Evolutionary conservation across 2,113 vertebrate genomes (phyloP).

Genomic region (Delphinus delphis): DNA sequence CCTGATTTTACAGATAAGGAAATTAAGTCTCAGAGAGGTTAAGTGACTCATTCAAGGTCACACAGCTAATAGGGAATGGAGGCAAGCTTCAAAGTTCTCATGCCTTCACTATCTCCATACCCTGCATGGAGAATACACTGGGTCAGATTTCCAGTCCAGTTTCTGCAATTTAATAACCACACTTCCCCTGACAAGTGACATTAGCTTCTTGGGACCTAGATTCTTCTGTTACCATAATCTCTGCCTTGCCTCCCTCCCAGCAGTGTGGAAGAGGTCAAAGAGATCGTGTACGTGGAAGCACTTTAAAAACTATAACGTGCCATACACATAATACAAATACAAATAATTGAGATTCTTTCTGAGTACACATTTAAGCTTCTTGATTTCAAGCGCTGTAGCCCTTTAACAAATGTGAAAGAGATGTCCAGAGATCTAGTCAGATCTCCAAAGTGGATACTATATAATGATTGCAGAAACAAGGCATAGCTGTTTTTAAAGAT

Average conservation of each 20-base stretch:
- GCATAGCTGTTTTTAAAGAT: constrained; percentile 5
- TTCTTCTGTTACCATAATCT: background rate
- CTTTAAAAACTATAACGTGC: background rate
- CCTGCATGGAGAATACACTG: background rate
- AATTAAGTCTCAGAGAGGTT: background rate
- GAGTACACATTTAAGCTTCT: background rate
- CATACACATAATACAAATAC: background rate
- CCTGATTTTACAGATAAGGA: background rate
- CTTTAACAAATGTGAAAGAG: background rate
- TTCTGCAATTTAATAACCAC: background rate
- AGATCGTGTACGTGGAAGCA: background rate
- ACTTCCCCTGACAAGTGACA: background rate
- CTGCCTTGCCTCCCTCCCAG: background rate
- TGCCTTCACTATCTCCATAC: background rate
- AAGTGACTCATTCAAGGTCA: background rate
- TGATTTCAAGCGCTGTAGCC: constrained; percentile 36
- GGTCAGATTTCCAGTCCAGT: background rate
- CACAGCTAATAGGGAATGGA: background rate
- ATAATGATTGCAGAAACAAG: constrained; percentile 39
- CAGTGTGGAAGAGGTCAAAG: background rate
- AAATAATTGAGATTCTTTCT: background rate
- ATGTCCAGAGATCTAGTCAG: background rate
- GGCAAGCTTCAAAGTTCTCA: background rate
- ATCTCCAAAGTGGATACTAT: background rate
- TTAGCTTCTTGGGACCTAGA: background rate